A percentile compares a stretch with the other conserved stretches of the same genome.
Evolutionary conservation across 1,140 invertebrate species (phyloP).

Genomic region (Psilanteris sp.): DNA sequence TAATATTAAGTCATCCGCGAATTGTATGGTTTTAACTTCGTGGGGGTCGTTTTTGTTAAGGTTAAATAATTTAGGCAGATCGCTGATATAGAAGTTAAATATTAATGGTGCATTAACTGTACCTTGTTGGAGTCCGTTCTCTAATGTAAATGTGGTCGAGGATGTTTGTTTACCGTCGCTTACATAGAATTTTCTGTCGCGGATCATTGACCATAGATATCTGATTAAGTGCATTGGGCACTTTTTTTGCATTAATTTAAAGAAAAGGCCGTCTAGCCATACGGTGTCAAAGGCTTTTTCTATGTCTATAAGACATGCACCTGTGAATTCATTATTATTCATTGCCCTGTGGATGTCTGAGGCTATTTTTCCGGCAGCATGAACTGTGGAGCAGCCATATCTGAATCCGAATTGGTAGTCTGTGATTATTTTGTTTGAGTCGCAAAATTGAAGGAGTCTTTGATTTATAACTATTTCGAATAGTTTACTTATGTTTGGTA

Average conservation of each 20-base stretch:
- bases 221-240: background rate
- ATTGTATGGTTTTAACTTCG: background rate
- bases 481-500: slow-evolving; percentile 17
- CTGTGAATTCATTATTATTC: background rate
- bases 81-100: background rate
- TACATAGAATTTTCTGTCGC: background rate
- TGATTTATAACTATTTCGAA: background rate
- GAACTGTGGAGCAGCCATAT: background rate
- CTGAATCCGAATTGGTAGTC: background rate
- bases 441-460: too few species aligned
- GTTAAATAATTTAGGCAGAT: background rate
- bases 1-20: background rate
- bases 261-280: background rate
- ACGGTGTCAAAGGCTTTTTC: background rate
- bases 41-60: background rate
- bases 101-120: background rate
- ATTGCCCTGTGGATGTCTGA: background rate
- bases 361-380: background rate
- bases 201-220: background rate
- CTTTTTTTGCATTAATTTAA: background rate
- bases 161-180: background rate
- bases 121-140: too few species aligned
- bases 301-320: background rate
- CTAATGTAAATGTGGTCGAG: background rate
- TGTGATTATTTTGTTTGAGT: too few species aligned